Percentiles rank a stretch among this genome's conserved stretches.
phyloP scores from a whole-genome alignment of 2,888 invertebrate species.

The Diarsia dahlii region DNA sequence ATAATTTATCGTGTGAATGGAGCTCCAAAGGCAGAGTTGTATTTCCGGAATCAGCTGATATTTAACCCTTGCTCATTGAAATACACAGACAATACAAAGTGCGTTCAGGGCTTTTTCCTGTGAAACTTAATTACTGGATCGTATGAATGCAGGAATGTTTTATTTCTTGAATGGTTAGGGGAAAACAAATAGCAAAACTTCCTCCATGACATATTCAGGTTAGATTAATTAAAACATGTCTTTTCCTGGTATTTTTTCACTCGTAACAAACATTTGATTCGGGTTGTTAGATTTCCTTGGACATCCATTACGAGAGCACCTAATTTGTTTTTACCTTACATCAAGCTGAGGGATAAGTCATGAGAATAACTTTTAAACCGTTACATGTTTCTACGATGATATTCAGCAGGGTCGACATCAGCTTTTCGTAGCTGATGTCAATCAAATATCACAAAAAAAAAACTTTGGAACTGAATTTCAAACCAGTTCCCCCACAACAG shows the following conservation, averaged over 20 bases:
- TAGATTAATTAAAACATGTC: not conserved
- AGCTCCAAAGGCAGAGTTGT: constrained; percentile 15
- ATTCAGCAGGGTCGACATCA: not conserved
- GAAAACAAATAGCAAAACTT: no score
- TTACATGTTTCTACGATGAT: not conserved
- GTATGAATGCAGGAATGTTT: not conserved
- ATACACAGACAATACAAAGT: not conserved
- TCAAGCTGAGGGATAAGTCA: not conserved
- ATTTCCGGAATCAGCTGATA: constrained; percentile 22
- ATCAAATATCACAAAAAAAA: no score
- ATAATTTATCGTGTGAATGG: constrained; percentile 37
- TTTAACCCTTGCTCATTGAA: not conserved
- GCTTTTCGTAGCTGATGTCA: not conserved
- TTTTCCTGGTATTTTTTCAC: not conserved
- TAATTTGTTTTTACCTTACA: not conserved
- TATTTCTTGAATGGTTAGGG: not conserved
- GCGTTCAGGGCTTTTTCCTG: not conserved
- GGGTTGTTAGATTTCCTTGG: constrained; percentile 1
- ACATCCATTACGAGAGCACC: not conserved
- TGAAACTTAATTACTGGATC: not conserved
- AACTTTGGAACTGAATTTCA: no score
- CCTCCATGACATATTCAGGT: no score
- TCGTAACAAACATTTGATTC: not conserved
- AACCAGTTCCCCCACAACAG: no score
- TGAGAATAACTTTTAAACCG: not conserved